These are phyloP conservation scores for Halcyon badia DNA, from an alignment of 2,797 vertebrate genomes.

Conservation along the genomic window DNA sequence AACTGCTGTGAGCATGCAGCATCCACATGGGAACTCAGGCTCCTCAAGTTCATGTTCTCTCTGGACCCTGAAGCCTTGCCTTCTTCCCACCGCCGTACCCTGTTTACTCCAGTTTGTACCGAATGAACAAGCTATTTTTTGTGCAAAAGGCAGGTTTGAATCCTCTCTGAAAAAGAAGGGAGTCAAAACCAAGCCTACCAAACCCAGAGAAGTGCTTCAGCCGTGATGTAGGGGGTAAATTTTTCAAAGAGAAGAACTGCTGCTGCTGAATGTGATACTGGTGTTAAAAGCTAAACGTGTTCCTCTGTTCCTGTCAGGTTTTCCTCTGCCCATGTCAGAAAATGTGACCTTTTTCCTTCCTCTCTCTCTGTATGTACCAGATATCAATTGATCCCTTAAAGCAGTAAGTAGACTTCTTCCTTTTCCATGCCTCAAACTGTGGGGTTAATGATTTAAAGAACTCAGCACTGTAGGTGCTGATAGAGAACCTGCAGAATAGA, in stretches of 20 bases:
- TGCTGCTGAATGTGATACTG: background rate
- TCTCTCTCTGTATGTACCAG: background rate
- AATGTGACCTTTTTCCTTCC: background rate
- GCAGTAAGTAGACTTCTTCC: background rate
- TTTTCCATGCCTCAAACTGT: background rate
- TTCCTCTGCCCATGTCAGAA: background rate
- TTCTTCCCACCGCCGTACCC: background rate
- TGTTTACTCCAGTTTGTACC: background rate
- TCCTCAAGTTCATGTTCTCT: fast-evolving
- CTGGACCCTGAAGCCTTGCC: background rate
- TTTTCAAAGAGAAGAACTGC: background rate
- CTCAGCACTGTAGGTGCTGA: background rate
- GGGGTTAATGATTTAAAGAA: background rate
- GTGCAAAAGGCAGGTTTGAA: background rate
- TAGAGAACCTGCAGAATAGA: background rate
- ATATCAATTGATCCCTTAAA: background rate
- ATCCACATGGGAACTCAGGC: fast-evolving
- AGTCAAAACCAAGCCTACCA: background rate
- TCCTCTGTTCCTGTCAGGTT: background rate
- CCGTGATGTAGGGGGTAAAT: background rate
- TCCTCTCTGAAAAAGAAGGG: background rate
- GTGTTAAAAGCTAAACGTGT: background rate
- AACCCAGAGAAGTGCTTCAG: background rate
- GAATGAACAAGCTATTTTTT: background rate
- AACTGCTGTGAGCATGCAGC: background rate